phyloP scores from a whole-genome alignment of 23 tunicate species.

The Ascidia mentula region DNA sequence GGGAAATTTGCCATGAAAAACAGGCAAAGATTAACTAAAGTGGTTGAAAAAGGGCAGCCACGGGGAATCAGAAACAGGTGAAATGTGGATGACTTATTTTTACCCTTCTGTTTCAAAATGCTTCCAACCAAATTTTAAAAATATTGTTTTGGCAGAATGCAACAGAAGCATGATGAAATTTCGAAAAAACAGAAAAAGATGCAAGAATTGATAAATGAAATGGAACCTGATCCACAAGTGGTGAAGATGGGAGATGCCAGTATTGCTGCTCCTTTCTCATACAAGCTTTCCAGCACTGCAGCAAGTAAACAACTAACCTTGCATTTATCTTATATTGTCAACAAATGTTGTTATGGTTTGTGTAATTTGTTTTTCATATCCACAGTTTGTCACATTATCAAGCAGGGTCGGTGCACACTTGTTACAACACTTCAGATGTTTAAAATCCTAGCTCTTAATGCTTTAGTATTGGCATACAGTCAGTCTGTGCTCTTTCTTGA shows the following conservation, averaged over 20 bases:
- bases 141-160: background rate
- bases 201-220: slow-evolving; percentile 65
- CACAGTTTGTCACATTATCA: slow-evolving; percentile 95
- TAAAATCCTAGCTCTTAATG: slow-evolving; percentile 92
- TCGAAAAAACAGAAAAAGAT: slow-evolving; percentile 31
- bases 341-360: background rate
- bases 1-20: background rate
- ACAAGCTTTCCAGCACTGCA: slow-evolving; percentile 78
- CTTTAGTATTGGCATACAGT: slow-evolving; percentile 89
- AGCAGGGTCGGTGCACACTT: slow-evolving; percentile 97
- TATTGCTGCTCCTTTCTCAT: slow-evolving; percentile 97
- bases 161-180: slow-evolving; percentile 33
- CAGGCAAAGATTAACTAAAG: background rate
- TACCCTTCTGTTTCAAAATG: background rate
- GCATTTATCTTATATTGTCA: background rate
- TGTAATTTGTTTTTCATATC: background rate
- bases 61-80: slow-evolving; percentile 35
- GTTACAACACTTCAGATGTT: slow-evolving; percentile 99
- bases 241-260: slow-evolving; percentile 98
- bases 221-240: slow-evolving; percentile 77
- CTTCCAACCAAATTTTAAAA: background rate
- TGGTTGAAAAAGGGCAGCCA: slow-evolving; percentile 27
- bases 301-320: slow-evolving; percentile 37
- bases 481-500: slow-evolving; percentile 88
- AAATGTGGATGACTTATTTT: background rate